phyloP scores from a whole-genome alignment of 2,113 vertebrate species.

The Rhodinocichla rosea region DNA sequence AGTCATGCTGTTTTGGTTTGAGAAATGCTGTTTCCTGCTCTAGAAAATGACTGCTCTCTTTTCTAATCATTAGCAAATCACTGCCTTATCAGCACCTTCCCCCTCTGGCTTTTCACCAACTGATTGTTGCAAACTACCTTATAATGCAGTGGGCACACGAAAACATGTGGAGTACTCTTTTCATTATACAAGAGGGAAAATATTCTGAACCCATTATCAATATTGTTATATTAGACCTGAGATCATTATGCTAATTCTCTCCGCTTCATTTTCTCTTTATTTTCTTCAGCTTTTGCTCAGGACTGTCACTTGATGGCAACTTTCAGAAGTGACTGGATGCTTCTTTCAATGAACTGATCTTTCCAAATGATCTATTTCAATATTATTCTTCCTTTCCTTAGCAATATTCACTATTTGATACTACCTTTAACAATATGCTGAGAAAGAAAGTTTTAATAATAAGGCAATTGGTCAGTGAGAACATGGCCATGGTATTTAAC shows the following conservation, averaged over 20 bases:
- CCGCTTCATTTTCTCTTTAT: not conserved
- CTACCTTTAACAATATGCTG: not conserved
- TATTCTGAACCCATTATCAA: not conserved
- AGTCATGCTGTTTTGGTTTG: not conserved
- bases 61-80: not conserved
- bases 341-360: not conserved
- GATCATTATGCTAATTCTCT: not conserved
- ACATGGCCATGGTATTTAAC: not conserved
- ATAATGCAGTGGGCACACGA: not conserved
- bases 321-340: not conserved
- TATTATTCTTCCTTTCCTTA: not conserved
- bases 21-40: not conserved
- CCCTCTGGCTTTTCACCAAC: not conserved
- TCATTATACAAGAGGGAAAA: not conserved
- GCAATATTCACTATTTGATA: not conserved
- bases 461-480: not conserved
- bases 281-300: not conserved
- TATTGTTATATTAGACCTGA: not conserved
- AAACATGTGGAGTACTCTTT: not conserved
- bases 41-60: not conserved
- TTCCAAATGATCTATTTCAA: not conserved
- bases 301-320: not conserved
- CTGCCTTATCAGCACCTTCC: not conserved
- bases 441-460: constrained; percentile 19
- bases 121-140: not conserved